A percentile compares a stretch with the other conserved stretches of the same genome.
Evolutionary conservation across 2,888 invertebrate genomes (phyloP).

Genomic region (Helleia helle): DNA sequence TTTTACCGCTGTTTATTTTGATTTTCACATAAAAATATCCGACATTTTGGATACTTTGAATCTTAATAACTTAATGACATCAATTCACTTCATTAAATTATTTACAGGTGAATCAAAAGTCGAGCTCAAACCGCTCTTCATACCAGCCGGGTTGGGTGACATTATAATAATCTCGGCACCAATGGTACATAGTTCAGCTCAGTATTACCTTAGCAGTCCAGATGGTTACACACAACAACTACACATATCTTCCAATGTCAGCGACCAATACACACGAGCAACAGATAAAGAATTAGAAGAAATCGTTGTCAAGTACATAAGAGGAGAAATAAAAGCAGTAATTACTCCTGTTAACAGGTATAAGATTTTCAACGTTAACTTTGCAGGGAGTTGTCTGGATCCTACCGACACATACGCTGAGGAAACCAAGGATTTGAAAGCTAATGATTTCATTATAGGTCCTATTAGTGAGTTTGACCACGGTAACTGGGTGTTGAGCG

Average conservation of each 20-base stretch:
- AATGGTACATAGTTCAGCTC: constrained; percentile 23
- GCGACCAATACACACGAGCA: background rate
- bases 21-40: too few species aligned
- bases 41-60: too few species aligned
- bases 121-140: constrained; percentile 32
- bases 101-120: constrained; percentile 43
- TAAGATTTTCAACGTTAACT: constrained; percentile 26
- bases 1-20: too few species aligned
- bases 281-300: background rate
- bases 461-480: constrained; percentile 41
- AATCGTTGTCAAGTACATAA: constrained; percentile 15
- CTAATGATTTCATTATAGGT: constrained; percentile 44
- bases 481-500: constrained; percentile 56
- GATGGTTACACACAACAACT: constrained; percentile 34
- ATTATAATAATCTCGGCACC: constrained; percentile 40
- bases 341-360: constrained; percentile 19
- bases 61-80: too few species aligned
- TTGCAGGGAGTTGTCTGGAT: constrained; percentile 13
- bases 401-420: constrained; percentile 20
- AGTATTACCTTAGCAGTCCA: constrained; percentile 39
- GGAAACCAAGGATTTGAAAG: constrained; percentile 22
- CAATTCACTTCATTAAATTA: constrained; percentile 8
- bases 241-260: constrained; percentile 22
- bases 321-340: constrained; percentile 18
- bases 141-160: constrained; percentile 34